Evolutionary conservation across 1,140 invertebrate genomes (phyloP).

Genomic region (Meloidogyne exigua): DNA sequence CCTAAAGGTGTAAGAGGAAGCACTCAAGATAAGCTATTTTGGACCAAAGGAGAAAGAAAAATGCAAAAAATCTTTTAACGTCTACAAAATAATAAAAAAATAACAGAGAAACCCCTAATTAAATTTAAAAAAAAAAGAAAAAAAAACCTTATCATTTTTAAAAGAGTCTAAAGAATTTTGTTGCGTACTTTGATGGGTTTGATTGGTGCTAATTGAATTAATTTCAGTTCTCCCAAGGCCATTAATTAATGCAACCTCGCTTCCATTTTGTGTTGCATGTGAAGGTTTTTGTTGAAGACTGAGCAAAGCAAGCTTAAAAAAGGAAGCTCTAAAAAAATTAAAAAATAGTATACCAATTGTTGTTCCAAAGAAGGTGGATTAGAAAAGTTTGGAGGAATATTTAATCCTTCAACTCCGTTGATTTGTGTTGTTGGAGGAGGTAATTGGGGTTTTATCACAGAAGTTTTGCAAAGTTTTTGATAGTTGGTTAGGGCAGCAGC

Average conservation of each 20-base stretch:
- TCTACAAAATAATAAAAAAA: neutral
- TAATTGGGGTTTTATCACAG: neutral
- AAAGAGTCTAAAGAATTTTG: neutral
- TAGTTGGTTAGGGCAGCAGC: neutral
- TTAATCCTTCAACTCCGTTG: neutral
- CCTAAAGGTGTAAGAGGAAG: no score
- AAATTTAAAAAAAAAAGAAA: neutral
- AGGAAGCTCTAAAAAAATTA: no score
- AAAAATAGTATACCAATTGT: neutral
- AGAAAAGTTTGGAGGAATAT: neutral
- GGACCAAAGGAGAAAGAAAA: no score
- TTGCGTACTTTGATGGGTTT: neutral
- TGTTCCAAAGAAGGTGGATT: neutral
- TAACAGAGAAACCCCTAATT: neutral
- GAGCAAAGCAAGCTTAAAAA: neutral
- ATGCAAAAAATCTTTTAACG: no score
- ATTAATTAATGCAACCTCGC: neutral
- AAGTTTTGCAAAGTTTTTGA: neutral
- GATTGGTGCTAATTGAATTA: neutral
- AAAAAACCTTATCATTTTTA: neutral
- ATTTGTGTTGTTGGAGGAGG: neutral
- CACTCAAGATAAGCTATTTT: no score
- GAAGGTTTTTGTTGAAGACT: neutral
- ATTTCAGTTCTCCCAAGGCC: neutral
- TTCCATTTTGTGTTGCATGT: neutral